Base-by-base conservation (phyloP, 2,888 invertebrate genomes). In the Caradrina clavipalpis region DNA sequence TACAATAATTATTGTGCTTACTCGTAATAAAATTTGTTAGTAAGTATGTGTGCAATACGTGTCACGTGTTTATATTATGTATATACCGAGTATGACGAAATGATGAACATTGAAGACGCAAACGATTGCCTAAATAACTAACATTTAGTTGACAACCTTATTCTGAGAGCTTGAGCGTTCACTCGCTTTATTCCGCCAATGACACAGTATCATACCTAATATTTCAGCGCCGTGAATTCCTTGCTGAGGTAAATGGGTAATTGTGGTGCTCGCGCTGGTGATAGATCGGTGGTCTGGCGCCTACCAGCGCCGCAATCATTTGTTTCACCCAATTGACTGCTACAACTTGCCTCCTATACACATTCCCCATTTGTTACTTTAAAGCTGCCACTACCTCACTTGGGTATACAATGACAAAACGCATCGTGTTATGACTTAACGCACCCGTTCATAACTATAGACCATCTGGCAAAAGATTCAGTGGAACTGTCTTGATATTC, bases 281-380 rank as follows among this genome's bases (percentile, higher is more conserved):
- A 78, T 64, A 71, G 77, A 78, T 78, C 35, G 81, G 63, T 66
- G 54, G 75, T 60, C 47, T 66, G 63, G 71, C 60, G 35, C 54
- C 62, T 63, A 80, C 71, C 31, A 64, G 60, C 22, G 63, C 78
- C 78, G 54, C 78, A 78, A 66, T 80, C 77, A 80, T 78, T 78
- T 78, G 81, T 78, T 78, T 71, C 57, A 59, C 77, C 62, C 77
- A 80, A 78, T 80, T 76, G 78, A 78, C 77, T 78, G 76, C 54
- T 66, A 80, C 66, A 63, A 76, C 66, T 78, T 76, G 71, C 56
- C 31, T 66, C 39, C 56, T 63, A 50, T 60, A 60, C 76, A 64
- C 77, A 71, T 66, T 76, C 66, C 65, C 65, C 77, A 76, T 80
- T 78, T 66, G 60, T 71, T 42, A 80, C 54, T 69, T 77, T 69